Percentiles rank a stretch among this genome's conserved stretches.
Evolutionary conservation across 2,113 vertebrate species (phyloP).

Genomic region (Trachemys scripta): DNA sequence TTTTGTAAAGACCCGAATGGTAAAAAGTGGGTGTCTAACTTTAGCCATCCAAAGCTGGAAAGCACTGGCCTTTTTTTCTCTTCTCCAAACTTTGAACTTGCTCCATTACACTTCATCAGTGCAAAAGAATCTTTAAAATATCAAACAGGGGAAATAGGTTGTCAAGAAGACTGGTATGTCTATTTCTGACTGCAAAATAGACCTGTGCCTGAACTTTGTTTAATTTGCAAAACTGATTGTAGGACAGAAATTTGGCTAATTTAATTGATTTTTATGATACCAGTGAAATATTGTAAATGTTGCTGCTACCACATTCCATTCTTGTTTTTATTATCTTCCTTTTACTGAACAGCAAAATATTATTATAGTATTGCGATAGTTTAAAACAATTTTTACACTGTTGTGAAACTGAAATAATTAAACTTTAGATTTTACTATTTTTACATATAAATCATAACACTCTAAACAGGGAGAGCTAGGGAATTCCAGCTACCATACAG

Average conservation of each 20-base stretch:
- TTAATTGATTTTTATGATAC: not conserved
- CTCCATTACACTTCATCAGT: not conserved
- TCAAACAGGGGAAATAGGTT: not conserved
- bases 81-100: not conserved
- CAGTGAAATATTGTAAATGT: not conserved
- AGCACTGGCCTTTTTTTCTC: not conserved
- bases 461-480: not conserved
- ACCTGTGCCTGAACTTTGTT: not conserved
- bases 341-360: not conserved
- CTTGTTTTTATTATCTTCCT: not conserved
- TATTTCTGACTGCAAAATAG: not conserved
- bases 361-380: not conserved
- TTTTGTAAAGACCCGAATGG: not conserved
- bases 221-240: not conserved
- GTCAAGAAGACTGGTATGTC: not conserved
- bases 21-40: not conserved
- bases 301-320: not conserved
- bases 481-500: not conserved
- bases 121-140: not conserved
- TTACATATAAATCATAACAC: not conserved
- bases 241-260: not conserved
- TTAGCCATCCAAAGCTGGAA: not conserved
- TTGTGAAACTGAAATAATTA: slow-evolving; percentile 7
- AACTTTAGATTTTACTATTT: slow-evolving; percentile 11
- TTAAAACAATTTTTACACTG: slow-evolving; percentile 4